These are phyloP conservation scores for Masnerella sp. DNA, from an alignment of 2,888 invertebrate genomes.

Conservation along the genomic window DNA sequence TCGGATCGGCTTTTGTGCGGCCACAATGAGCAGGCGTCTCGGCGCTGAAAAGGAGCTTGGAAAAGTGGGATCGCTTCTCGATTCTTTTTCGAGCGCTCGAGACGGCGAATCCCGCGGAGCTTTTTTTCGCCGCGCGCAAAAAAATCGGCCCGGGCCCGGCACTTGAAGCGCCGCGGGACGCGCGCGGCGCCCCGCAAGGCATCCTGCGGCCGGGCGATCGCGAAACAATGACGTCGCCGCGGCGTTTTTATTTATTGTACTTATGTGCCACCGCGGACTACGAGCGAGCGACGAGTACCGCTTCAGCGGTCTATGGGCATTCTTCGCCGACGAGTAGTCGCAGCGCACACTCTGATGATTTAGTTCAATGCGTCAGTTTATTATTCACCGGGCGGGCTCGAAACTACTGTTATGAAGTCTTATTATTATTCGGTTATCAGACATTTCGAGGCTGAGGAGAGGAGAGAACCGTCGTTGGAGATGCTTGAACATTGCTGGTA, in stretches of 20 bases:
- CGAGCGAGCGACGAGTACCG: conserved; percentile 58
- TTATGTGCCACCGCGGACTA: conserved; percentile 67
- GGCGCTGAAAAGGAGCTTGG: too few relatives aligned
- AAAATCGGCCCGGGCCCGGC: conserved; percentile 30
- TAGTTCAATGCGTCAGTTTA: conserved; percentile 55
- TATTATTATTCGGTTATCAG: too few relatives aligned
- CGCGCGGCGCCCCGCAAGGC: conserved; percentile 67
- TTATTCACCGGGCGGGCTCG: conserved; percentile 33
- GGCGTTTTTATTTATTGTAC: conserved; percentile 72
- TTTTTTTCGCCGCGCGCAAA: conserved; percentile 50
- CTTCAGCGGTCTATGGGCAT: conserved; percentile 55
- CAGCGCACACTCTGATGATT: conserved; percentile 58
- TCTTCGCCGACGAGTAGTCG: conserved; percentile 53
- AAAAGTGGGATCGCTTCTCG: conserved; percentile 32
- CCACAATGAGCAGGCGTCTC: too few relatives aligned
- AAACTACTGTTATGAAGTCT: conserved; percentile 38
- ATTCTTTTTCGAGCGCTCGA: conserved; percentile 53
- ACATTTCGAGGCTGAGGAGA: too few relatives aligned
- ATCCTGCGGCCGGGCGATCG: conserved; percentile 66
- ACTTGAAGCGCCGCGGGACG: conserved; percentile 63
- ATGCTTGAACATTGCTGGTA: too few relatives aligned
- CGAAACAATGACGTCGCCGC: conserved; percentile 67
- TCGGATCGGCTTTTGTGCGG: too few relatives aligned
- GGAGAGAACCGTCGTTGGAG: too few relatives aligned
- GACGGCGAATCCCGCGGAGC: conserved; percentile 61